Evolutionary conservation across 2,113 vertebrate genomes (phyloP), one percentile per base, ranked within the genome.

Genomic region (Tetraodon nigroviridis): DNA sequence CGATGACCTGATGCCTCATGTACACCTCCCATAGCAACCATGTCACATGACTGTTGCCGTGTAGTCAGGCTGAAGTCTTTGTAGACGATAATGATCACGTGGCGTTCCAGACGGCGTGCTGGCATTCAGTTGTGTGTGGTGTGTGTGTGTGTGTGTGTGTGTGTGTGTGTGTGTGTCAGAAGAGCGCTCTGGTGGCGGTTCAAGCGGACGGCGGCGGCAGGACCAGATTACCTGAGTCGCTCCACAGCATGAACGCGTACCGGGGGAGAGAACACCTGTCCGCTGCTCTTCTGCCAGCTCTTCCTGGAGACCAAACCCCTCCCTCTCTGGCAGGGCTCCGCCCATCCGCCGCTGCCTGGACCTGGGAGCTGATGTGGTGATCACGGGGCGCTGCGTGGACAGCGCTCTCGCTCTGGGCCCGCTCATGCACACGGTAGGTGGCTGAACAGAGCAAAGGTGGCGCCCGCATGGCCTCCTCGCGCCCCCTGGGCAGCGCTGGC

Each of bases 231-330:
- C 93, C 94, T 20, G 86, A 87, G 54, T 86, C 45, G 0, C 63
- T 95, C 52, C 89, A 92, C 67, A 96, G 94, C 40, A 92, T 95
- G 88, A 95, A 93, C 20, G 91, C 81, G 0, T 94, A 95, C 68
- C 85, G 95, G 41, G 93, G 93, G 92, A 95, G 80, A 72, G 66
- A 6, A 19, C 17, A 11, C 29, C 17, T 49, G 29, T 37, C 63
- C 17, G 15, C 44, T 45, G 44, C 40, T 20, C 47, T 3, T 45
- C 17, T 3, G 42, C 5, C 42, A 4, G 14, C 14, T 7, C 14
- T 17, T 45, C 44, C 17, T 44, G 14, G 16, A 44, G 12, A 44
- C 42, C 42, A 17, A 44, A 44, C 48, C 19, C 4, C 6, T n/a
- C n/a, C 6, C 29, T 17, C 37, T n/a, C 37, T 42, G 11, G 19